phyloP scores from a whole-genome alignment of 2,888 invertebrate genomes.

The Cephus sareptanus region DNA sequence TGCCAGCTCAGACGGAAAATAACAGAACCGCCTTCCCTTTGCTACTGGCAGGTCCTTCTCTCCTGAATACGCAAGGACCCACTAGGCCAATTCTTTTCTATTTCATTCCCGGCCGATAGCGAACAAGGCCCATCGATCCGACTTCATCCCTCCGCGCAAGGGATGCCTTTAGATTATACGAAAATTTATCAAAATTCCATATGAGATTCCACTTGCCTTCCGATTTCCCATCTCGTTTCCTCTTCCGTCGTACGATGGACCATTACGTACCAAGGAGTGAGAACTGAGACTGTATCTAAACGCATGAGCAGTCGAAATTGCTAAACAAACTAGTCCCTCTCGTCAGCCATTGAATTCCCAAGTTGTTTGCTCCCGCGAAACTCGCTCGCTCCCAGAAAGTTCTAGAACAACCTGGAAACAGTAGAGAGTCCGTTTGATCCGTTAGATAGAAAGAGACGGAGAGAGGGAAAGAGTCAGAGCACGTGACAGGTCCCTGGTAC shows the following conservation, averaged over 20 bases:
- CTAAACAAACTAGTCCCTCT: slow-evolving; percentile 53
- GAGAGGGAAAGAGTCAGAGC: slow-evolving; percentile 18
- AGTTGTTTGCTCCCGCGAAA: slow-evolving; percentile 50
- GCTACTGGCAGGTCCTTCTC: slow-evolving; percentile 59
- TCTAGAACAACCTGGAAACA: neutral
- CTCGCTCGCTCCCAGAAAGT: slow-evolving; percentile 20
- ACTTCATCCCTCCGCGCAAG: neutral
- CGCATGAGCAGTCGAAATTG: slow-evolving; percentile 17
- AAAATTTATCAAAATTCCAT: neutral
- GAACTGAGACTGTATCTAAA: neutral
- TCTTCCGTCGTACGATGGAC: neutral
- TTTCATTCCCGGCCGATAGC: neutral
- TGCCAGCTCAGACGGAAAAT: slow-evolving; percentile 64
- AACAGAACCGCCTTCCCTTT: slow-evolving; percentile 56
- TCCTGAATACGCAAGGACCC: slow-evolving; percentile 18
- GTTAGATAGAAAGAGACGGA: slow-evolving; percentile 1
- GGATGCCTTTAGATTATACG: neutral
- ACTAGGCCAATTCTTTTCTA: neutral
- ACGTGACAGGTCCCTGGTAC: slow-evolving; percentile 10
- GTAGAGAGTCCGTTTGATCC: neutral
- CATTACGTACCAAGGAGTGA: neutral
- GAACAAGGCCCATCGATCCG: neutral
- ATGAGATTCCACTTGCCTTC: neutral
- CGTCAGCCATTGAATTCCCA: slow-evolving; percentile 51
- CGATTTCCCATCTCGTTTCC: neutral